Evolutionary conservation across 2,888 invertebrate species (phyloP), one percentile per base, ranked within the genome.

Genomic region (Pycnomerus fuliginosus): DNA sequence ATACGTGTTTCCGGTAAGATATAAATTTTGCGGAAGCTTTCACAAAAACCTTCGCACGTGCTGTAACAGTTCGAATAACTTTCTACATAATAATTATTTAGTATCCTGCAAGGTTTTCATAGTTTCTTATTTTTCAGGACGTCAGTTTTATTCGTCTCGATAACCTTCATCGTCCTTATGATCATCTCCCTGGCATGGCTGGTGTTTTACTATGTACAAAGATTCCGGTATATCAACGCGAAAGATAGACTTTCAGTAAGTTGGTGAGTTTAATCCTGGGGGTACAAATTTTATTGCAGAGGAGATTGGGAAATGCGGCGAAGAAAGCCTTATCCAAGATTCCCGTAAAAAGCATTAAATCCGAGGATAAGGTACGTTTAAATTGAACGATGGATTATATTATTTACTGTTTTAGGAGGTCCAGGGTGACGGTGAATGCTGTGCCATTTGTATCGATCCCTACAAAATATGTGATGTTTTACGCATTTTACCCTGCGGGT

Each of bases 81-180:
- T n/a, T n/a, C n/a, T n/a, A n/a, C n/a, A n/a, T n/a, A n/a, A n/a
- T n/a, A n/a, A n/a, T n/a, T n/a, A n/a, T n/a, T n/a, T 7, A 5
- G 22, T 7, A 22, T 22, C 8, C 8, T 22, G 22, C 22, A 22
- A 22, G 5, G 22, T 22, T 22, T 5, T 27, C n/a, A 27, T 27
- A 12, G 20, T 28, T 25, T 34, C 12, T 15, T 37, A 33, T n/a
- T n/a, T 77, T 80, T 1, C 80, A 88, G 90, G 69, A 93, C 93
- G 5, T 92, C 93, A 1, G 93, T 96, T 62, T 77, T 96, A 57
- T 94, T 96, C 74, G 94, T 96, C 41, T 93, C 94, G 50, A 90
- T 95, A 57, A 94, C 94, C 1, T 95, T 96, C 76, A 92, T 95
- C 58, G 90, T 96, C 48, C 77, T 95, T 58, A 93, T 95, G 92